Evolutionary conservation across 2,113 vertebrate genomes (phyloP).

Genomic region (Leucopsar rothschildi): DNA sequence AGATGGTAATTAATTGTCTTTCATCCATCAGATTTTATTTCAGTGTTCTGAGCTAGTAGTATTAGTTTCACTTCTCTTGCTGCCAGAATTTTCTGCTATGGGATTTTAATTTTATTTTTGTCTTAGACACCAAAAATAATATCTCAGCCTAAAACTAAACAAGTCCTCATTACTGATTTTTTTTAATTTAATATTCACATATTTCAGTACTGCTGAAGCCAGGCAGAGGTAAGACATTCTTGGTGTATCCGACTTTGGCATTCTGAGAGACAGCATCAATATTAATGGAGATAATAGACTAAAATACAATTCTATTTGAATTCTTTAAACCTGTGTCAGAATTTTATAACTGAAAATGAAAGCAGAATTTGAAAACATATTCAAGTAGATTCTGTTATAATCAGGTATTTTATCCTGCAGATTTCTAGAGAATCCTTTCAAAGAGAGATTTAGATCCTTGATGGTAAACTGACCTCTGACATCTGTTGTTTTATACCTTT

Average conservation of each 20-base stretch:
- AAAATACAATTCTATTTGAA: not conserved
- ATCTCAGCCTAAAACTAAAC: not conserved
- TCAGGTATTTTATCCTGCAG: not conserved
- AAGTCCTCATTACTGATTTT: not conserved
- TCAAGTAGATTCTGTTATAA: not conserved
- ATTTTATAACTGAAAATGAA: not conserved
- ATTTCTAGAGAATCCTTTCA: not conserved
- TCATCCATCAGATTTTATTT: not conserved
- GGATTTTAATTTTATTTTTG: not conserved
- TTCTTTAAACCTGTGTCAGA: not conserved
- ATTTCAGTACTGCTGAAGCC: not conserved
- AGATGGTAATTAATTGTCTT: not conserved
- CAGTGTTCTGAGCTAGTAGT: not conserved
- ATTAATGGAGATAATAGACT: not conserved
- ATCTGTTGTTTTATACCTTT: not conserved
- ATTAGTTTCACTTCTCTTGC: not conserved
- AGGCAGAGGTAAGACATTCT: not conserved
- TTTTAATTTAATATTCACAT: not conserved
- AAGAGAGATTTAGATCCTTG: not conserved
- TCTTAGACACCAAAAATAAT: not conserved
- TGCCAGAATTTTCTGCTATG: not conserved
- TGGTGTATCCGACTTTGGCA: not conserved
- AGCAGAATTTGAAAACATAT: not conserved
- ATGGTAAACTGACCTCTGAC: not conserved
- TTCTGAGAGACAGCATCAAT: not conserved